Conservation (phyloP, 1,140 invertebrate genomes). For the Neodiprion pinetum region DNA sequence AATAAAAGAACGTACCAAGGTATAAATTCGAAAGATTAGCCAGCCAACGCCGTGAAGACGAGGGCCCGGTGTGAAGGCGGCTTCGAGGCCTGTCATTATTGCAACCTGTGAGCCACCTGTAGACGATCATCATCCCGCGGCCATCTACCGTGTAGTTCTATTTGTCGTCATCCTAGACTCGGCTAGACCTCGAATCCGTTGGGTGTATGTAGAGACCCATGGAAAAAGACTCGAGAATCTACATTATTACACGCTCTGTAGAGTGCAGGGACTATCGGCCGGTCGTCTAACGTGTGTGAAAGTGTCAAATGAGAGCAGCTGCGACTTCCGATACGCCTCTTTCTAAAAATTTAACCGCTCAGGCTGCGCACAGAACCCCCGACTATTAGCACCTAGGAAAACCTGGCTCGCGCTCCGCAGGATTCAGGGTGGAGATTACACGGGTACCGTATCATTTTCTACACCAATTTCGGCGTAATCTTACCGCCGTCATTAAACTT, state of each 20-base stretch:
- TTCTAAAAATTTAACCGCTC: background rate
- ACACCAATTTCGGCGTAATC: background rate
- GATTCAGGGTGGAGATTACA: background rate
- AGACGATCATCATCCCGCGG: constrained; percentile 1
- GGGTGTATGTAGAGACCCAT: background rate
- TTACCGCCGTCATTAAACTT: too few relatives aligned
- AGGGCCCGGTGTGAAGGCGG: constrained; percentile 1
- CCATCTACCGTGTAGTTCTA: background rate
- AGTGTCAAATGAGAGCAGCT: constrained; percentile 7
- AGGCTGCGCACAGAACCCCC: background rate
- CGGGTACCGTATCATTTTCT: background rate
- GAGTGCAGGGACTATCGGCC: background rate
- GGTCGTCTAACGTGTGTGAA: background rate
- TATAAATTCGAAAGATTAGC: too few relatives aligned
- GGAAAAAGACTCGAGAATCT: background rate
- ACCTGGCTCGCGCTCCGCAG: background rate
- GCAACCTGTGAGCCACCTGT: constrained; percentile 1
- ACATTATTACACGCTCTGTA: background rate
- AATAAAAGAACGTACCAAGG: too few relatives aligned
- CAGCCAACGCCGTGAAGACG: too few relatives aligned
- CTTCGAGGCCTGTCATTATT: constrained; percentile 7
- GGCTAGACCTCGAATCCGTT: background rate
- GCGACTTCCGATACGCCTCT: constrained; percentile 4
- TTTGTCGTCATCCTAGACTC: constrained; percentile 1
- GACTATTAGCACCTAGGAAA: constrained; percentile 4